Evolutionary conservation across 2,888 invertebrate species (phyloP), one percentile per base, ranked within the genome.

Genomic region (Phengaris alcon): DNA sequence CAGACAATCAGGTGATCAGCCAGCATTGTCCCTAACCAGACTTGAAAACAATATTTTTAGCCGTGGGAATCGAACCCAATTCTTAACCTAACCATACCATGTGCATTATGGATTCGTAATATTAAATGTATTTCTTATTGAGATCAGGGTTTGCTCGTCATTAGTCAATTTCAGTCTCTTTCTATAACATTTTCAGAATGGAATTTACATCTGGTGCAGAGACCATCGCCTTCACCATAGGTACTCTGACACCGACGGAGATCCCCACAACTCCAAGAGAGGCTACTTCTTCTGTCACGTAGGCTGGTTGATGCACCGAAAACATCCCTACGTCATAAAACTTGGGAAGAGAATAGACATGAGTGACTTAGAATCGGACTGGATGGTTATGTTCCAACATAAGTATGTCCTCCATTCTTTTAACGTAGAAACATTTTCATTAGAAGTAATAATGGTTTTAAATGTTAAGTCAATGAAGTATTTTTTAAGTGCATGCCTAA

Each of bases 241-340:
- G 83, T 97, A 95, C 81, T 90, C 94, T 0, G 94, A 94, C 80
- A 94, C 94, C 0, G 95, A 96, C 81, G 97, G 94, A 0, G 97
- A 97, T 85, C 97, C 97, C 0, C 97, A 97, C 87, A 97, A 97
- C 84, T 94, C 96, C 0, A 95, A 94, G 70, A 91, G 97, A 69
- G 98, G 98, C 0, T 97, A 98, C 91, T 98, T 97, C 93, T 98
- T 97, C 89, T 95, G 96, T 3, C 98, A 98, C 85, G 95, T 98
- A 74, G 98, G 98, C 7, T 98, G 98, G 98, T 89, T 98, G 35
- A 94, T 97, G 94, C 90, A 91, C 77, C 95, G 94, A 79, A 97
- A 97, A 85, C 97, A 98, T 84, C 97, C 97, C 0, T 94, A 95
- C 78, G 96, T 97, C 55, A 95, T 94, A 51, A 91, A 94, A 77